phyloP scores from a whole-genome alignment of 1,140 invertebrate genomes.

The Lepidurus packardi region DNA sequence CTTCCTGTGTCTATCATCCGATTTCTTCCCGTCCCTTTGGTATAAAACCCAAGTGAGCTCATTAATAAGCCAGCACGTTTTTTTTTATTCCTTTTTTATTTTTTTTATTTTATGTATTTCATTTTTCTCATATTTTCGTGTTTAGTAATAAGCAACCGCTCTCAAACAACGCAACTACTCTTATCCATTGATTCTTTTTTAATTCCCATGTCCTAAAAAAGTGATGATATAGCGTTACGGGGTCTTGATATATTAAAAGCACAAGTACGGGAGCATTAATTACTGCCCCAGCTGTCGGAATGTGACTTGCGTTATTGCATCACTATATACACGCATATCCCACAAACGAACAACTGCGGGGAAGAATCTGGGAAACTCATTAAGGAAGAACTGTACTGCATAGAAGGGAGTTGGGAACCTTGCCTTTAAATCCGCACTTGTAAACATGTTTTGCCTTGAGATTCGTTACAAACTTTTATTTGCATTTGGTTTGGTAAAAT shows the following conservation, averaged over 20 bases:
- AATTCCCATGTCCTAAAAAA: background rate
- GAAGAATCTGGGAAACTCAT: background rate
- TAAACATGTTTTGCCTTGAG: too few species aligned
- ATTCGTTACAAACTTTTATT: too few species aligned
- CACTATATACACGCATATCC: background rate
- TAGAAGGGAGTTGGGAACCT: background rate
- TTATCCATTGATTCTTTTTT: background rate
- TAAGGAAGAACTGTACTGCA: background rate
- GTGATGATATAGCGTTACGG: background rate
- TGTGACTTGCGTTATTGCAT: background rate
- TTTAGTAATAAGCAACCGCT: background rate
- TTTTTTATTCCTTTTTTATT: background rate
- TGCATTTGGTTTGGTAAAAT: too few species aligned
- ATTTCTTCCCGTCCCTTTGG: background rate
- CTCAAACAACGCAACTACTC: background rate
- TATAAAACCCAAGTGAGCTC: background rate
- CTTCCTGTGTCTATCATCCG: conserved; percentile 12
- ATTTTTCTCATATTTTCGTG: too few species aligned
- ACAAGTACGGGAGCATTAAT: background rate
- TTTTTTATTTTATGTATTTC: too few species aligned
- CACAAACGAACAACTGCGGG: background rate
- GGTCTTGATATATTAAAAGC: background rate
- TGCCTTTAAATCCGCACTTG: background rate
- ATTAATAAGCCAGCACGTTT: conserved; percentile 12
- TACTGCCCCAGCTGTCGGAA: background rate